A percentile compares a stretch with the other conserved stretches of the same genome.
Conservation (phyloP, 1,140 invertebrate species). For the Protaetia brevitarsis region DNA sequence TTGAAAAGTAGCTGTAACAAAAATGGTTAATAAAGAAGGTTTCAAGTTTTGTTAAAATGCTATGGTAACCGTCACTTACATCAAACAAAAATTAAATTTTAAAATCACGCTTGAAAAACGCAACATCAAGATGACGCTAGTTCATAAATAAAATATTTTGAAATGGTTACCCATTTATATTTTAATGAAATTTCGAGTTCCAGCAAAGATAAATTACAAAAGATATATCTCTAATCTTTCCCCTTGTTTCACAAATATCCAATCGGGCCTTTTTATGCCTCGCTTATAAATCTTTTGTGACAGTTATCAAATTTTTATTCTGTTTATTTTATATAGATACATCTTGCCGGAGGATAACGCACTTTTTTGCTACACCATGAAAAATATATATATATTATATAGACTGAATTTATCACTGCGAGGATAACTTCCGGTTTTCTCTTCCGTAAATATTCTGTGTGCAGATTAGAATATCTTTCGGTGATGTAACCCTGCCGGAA, state of each 20-base stretch:
- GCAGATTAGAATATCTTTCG: background rate
- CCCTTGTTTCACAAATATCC: slow-evolving; percentile 9
- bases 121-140: background rate
- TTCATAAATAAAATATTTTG: slow-evolving; percentile 17
- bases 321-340: background rate
- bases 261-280: background rate
- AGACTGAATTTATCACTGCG: slow-evolving; percentile 10
- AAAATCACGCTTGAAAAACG: too few species aligned
- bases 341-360: background rate
- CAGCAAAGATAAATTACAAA: slow-evolving; percentile 1
- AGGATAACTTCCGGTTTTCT: background rate
- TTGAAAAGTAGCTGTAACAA: too few species aligned
- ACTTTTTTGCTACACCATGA: background rate
- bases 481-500: background rate
- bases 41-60: too few species aligned
- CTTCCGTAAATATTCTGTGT: background rate
- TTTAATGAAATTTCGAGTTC: slow-evolving; percentile 12
- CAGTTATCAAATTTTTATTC: slow-evolving; percentile 17
- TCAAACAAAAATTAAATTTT: too few species aligned
- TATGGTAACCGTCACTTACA: too few species aligned
- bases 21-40: too few species aligned
- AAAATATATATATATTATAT: slow-evolving; percentile 16
- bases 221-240: slow-evolving; percentile 5
- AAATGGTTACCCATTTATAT: slow-evolving; percentile 7
- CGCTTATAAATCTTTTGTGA: slow-evolving; percentile 5